Conservation (phyloP, 1,140 invertebrate species). For the Homalodisca vitripennis region DNA sequence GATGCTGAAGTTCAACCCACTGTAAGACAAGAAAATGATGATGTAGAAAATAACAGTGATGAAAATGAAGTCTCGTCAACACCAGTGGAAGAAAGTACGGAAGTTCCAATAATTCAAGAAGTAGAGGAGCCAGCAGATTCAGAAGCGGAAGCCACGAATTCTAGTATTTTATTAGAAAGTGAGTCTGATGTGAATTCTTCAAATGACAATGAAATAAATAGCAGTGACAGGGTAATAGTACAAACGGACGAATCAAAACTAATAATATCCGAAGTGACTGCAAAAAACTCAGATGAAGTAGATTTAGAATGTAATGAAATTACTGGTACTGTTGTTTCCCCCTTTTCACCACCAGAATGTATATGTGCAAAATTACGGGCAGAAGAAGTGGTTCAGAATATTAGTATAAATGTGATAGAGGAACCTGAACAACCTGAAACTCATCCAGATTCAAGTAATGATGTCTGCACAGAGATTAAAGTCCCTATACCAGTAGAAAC, state of each 20-base stretch:
- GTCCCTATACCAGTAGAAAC: not conserved
- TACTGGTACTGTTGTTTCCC: slow-evolving; percentile 8
- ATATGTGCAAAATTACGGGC: not conserved
- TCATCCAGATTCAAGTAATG: slow-evolving; percentile 27
- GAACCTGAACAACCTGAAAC: slow-evolving; percentile 5
- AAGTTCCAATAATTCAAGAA: slow-evolving; percentile 6
- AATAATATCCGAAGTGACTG: not conserved
- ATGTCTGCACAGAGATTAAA: not conserved
- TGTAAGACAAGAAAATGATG: not conserved
- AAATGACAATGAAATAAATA: not conserved
- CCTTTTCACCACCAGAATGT: not conserved
- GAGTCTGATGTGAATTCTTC: not conserved
- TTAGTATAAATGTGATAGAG: not conserved
- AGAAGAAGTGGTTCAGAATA: not conserved
- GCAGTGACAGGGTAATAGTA: not conserved
- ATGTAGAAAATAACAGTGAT: not conserved
- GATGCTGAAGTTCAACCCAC: not conserved
- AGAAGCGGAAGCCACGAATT: slow-evolving; percentile 1
- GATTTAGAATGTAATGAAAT: slow-evolving; percentile 18
- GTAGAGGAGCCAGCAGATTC: not conserved
- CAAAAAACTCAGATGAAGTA: slow-evolving; percentile 4
- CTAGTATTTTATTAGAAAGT: not conserved
- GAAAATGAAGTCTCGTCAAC: slow-evolving; percentile 12
- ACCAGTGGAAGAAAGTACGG: not conserved
- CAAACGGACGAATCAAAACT: not conserved